phyloP scores from a whole-genome alignment of 2,113 vertebrate genomes.

The Grallaria varia region DNA sequence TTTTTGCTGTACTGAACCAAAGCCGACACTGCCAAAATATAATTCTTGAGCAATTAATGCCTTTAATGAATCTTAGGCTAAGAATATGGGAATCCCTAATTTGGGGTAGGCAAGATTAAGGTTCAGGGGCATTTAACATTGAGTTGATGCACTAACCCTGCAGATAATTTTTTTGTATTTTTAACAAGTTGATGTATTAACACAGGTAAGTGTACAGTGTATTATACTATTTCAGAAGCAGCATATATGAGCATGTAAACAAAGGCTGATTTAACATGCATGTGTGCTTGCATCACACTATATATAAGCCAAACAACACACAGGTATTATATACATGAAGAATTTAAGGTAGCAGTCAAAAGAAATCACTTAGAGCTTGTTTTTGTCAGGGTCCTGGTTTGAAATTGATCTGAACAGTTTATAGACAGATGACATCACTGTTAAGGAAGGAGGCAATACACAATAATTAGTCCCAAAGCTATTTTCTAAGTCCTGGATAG shows the following conservation, averaged over 20 bases:
- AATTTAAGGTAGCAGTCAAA: not conserved
- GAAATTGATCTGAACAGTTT: conserved; percentile 60
- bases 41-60: not conserved
- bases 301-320: not conserved
- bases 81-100: not conserved
- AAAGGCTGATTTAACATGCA: not conserved
- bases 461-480: conserved; percentile 61
- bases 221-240: not conserved
- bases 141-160: not conserved
- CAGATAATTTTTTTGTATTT: not conserved
- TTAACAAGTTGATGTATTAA: not conserved
- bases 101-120: not conserved
- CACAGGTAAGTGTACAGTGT: not conserved
- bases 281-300: not conserved
- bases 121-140: not conserved
- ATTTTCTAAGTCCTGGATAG: conserved; percentile 50
- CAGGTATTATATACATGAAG: not conserved
- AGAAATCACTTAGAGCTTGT: conserved; percentile 4
- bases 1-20: not conserved
- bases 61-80: not conserved
- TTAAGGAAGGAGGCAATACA: conserved; percentile 63
- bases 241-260: not conserved
- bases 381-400: conserved; percentile 51
- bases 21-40: not conserved
- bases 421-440: conserved; percentile 62